Percentiles rank a stretch among this genome's conserved stretches.
Evolutionary conservation across 2,797 vertebrate species (phyloP).

Genomic region (Acanthiza pusilla): DNA sequence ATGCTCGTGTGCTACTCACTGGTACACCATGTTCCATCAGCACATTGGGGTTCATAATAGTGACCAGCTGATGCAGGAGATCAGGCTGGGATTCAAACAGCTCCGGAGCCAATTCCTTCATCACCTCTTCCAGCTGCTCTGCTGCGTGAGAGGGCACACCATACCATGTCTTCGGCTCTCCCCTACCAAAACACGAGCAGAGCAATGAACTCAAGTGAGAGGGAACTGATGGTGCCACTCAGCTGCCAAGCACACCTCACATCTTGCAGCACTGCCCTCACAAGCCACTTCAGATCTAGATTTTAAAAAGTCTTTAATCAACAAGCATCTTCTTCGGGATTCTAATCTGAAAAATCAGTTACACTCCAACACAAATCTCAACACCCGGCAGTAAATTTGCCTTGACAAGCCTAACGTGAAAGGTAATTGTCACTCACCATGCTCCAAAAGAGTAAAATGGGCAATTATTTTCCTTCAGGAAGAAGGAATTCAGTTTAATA

Average conservation of each 20-base stretch:
- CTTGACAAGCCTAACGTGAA: neutral
- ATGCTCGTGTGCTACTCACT: constrained; percentile 72
- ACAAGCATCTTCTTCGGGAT: neutral
- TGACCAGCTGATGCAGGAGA: constrained; percentile 95
- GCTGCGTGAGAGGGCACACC: constrained; percentile 94
- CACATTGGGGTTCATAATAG: constrained; percentile 98
- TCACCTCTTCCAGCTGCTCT: constrained; percentile 93
- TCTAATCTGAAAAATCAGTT: neutral
- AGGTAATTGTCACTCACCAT: neutral
- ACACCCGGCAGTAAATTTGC: neutral
- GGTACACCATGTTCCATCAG: constrained; percentile 98
- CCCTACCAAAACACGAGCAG: constrained; percentile 76
- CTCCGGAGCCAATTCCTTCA: constrained; percentile 96
- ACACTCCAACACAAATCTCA: neutral
- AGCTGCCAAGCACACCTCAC: neutral
- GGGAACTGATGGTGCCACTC: neutral
- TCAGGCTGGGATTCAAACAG: constrained; percentile 97
- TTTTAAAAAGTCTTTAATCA: neutral
- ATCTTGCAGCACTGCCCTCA: neutral
- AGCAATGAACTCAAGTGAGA: neutral
- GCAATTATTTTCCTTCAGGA: neutral
- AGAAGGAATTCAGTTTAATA: neutral
- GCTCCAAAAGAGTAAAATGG: neutral
- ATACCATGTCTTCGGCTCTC: constrained; percentile 99
- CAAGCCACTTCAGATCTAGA: neutral